Base-by-base conservation (phyloP, 2,113 vertebrate species). In the Carlito syrichta region DNA sequence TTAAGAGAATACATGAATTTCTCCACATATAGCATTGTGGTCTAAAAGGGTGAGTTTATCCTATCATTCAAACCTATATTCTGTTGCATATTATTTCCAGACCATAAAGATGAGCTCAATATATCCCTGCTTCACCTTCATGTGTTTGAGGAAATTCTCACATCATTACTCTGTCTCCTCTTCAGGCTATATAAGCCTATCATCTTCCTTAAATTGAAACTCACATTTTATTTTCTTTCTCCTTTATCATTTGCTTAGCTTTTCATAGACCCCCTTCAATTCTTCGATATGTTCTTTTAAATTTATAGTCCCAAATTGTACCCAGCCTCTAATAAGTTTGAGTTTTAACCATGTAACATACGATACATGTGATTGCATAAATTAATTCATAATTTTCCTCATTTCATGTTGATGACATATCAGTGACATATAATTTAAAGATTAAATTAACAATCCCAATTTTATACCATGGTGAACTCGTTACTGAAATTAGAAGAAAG, bases 171-270 rank as follows among this genome's bases (percentile, higher is more conserved):
- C 38, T 89, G 78, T 96, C 66, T 83, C 50, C 95, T 95, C 66
- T 93, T 4, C 25, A 89, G 63, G 58, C 30, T 92, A 96, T 93
- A 88, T 52, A 93, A 92, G 35, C 35, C 25, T 71, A 81, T 79
- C 62, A 60, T 81, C 43, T 87, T 94, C 60, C 45, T 96, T 79
- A 86, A 92, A 94, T 76, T 89, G 35, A 96, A 97, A 69, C 11
- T 84, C 50, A n/a, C 23, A 91, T 84, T 89, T 93, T 68, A 52
- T 81, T 87, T 93, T 62, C 35, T 92, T 86, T 83, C 56, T 25
- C 60, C 92, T 89, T 93, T 62, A 90, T 94, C 20, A 95, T 84
- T 94, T 87, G 30, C 69, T 74, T 86, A 93, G 69, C 38, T 76
- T 92, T 90, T 52, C 78, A 63, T 60, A 60, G 38, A 54, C 12